Evolutionary conservation across 2,888 invertebrate species (phyloP), one percentile per base, ranked within the genome.

Genomic region (Ephialtes manifestator): DNA sequence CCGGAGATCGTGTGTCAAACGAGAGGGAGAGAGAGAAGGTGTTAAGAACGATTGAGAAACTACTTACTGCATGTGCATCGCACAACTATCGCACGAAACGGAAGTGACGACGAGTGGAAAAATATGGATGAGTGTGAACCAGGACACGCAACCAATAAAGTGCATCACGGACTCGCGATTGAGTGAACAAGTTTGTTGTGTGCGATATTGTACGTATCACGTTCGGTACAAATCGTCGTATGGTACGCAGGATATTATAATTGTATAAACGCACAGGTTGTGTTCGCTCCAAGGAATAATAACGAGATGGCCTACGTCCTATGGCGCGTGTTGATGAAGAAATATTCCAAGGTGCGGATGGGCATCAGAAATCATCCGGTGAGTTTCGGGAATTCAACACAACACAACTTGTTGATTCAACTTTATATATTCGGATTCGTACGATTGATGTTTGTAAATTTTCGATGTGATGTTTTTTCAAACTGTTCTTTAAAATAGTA

Each of bases 281-380:
- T 46, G 51, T 76, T 81, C 28, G 72, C 77, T 72, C 53, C 77
- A 68, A 81, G 48, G 77, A 85, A 85, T 60, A 84, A 72, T 58
- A 74, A 85, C 88, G 89, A 87, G 89, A 96, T 96, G 95, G 95
- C 95, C 88, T 95, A 96, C 93, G 95, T 95, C 85, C 94, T 96
- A 86, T 96, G 95, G 95, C 94, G 95, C 89, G 95, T 96, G 87
- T 94, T 96, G 85, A 95, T 95, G 95, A 96, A 95, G 92, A 95
- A 95, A 90, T 96, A 95, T 91, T 94, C 95, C 88, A 95, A 95
- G 93, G 95, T 96, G 87, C 94, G 95, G 79, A 92, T 95, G 76
- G 95, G 95, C 90, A 94, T 95, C 87, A 92, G 92, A 86, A 93
- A 92, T 90, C 90, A 92, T 76, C 92, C 94, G 91, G 94, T 94